phyloP scores from a whole-genome alignment of 1,140 invertebrate species.

The Orius laevigatus region DNA sequence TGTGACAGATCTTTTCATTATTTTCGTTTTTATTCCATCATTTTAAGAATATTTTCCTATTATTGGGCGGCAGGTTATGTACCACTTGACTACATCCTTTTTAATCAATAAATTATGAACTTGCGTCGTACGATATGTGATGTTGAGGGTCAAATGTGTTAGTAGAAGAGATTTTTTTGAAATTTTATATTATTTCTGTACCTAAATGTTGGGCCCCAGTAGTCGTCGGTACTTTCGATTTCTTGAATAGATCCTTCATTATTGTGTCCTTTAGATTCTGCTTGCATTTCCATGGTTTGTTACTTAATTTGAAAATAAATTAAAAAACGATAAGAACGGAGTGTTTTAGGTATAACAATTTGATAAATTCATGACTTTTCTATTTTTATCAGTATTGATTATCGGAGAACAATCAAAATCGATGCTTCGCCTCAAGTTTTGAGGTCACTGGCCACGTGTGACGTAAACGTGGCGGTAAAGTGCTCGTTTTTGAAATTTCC shows the following conservation, averaged over 20 bases:
- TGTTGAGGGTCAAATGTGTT: no score
- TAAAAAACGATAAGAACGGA: no score
- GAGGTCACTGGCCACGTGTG: no score
- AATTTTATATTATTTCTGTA: slow-evolving; percentile 25
- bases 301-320: not conserved
- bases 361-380: no score
- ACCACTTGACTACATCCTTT: no score
- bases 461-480: no score
- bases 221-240: slow-evolving; percentile 80
- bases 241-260: slow-evolving; percentile 59
- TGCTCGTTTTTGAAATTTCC: no score
- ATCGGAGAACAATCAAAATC: no score
- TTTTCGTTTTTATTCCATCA: not conserved
- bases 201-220: slow-evolving; percentile 76
- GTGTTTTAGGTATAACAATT: no score
- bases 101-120: slow-evolving; percentile 16
- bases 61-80: not conserved
- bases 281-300: slow-evolving; percentile 9
- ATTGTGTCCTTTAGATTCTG: slow-evolving; percentile 17
- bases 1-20: slow-evolving; percentile 7
- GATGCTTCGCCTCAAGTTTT: no score
- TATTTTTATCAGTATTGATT: no score
- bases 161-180: no score
- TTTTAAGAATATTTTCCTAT: not conserved
- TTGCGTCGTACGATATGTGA: not conserved